Evolutionary conservation across 2,797 vertebrate genomes (phyloP).

Genomic region (Hipposideros larvatus): DNA sequence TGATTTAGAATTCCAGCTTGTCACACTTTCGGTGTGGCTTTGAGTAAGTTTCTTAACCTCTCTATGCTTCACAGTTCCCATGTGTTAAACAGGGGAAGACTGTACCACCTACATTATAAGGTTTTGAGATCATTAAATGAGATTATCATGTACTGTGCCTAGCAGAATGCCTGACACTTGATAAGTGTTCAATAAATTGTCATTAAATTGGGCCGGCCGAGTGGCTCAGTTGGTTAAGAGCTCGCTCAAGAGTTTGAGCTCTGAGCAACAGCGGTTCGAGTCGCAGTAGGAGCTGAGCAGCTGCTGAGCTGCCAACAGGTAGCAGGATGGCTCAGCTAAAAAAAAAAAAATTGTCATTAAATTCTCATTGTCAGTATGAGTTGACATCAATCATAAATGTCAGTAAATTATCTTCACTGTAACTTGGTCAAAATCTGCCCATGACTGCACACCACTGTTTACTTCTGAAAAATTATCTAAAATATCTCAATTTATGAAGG

Average conservation of each 20-base stretch:
- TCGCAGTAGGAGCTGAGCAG: no score
- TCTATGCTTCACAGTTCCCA: background rate
- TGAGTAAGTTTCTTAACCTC: background rate
- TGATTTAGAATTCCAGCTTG: background rate
- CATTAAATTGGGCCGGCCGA: background rate
- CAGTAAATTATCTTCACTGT: background rate
- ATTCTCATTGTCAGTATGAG: background rate
- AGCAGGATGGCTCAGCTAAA: no score
- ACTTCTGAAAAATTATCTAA: background rate
- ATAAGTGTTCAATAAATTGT: background rate
- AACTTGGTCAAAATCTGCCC: background rate
- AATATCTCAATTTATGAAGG: background rate
- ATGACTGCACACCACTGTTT: background rate
- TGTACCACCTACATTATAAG: background rate
- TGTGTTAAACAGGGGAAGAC: background rate
- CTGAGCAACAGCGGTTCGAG: no score
- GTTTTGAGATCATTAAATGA: background rate
- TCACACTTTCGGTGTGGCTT: background rate
- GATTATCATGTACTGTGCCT: background rate
- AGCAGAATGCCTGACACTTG: background rate
- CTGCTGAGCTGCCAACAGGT: no score
- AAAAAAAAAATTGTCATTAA: background rate
- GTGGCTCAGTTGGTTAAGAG: no score
- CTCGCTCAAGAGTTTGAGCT: no score
- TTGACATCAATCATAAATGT: background rate